Evolutionary conservation across 2,113 vertebrate species (phyloP).

Genomic region (Lethenteron camtschaticum): DNA sequence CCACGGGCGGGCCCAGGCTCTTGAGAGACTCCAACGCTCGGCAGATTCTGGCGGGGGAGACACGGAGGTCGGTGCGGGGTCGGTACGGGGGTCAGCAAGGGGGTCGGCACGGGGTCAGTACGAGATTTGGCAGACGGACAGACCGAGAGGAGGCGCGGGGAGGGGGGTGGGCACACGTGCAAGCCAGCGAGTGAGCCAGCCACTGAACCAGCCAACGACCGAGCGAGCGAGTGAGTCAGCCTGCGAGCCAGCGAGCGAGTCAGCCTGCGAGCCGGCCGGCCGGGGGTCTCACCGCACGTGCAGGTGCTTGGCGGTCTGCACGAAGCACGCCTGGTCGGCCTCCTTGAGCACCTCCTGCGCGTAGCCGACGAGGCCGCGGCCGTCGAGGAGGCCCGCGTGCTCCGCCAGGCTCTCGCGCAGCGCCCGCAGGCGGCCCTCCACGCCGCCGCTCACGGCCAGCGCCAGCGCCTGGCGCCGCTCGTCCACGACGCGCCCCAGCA

Average conservation of each 20-base stretch:
- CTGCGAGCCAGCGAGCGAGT: no score
- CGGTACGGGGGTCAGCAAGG: no score
- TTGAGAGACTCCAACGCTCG: conserved; percentile 72
- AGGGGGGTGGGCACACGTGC: no score
- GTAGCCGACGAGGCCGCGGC: conserved; percentile 76
- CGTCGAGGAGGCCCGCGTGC: conserved; percentile 89
- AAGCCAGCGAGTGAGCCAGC: no score
- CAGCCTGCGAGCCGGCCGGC: background rate
- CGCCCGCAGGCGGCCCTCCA: conserved; percentile 41
- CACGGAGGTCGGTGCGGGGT: no score
- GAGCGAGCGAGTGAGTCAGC: no score
- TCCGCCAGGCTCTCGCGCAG: conserved; percentile 62
- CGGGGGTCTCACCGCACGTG: conserved; percentile 40
- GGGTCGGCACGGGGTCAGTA: no score
- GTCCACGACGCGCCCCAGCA: conserved; percentile 47
- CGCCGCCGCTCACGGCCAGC: conserved; percentile 46
- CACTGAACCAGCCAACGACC: no score
- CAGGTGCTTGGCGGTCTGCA: conserved; percentile 86
- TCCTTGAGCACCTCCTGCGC: conserved; percentile 95
- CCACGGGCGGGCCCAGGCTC: conserved; percentile 49
- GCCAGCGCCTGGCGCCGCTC: conserved; percentile 54
- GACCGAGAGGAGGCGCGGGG: no score
- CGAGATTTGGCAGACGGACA: no score
- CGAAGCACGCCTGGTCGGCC: conserved; percentile 83
- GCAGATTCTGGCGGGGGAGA: conserved; percentile 41